Conservation (phyloP, 1,140 invertebrate genomes). For the Brachionus angularis region DNA sequence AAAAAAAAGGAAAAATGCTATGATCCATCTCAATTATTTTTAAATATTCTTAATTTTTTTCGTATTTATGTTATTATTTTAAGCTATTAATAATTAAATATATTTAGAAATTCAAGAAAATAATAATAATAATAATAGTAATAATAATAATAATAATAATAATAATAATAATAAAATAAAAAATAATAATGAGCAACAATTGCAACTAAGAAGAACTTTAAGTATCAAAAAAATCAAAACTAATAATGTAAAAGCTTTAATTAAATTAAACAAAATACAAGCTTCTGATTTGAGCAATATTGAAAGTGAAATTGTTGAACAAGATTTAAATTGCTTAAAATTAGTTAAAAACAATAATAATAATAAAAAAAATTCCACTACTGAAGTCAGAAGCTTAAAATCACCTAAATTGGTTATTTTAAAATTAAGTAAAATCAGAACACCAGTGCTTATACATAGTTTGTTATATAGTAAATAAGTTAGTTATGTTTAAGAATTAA, state of each 20-base stretch:
- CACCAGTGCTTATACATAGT: background rate
- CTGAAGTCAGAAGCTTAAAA: constrained; percentile 27
- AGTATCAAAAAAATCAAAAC: constrained; percentile 29
- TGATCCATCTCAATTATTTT: no score
- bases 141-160: background rate
- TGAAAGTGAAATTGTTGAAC: constrained; percentile 8
- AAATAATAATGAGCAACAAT: constrained; percentile 24
- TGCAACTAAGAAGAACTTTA: constrained; percentile 25
- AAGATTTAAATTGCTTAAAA: constrained; percentile 24
- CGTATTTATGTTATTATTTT: no score
- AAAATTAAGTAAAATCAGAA: constrained; percentile 27
- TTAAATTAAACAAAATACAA: constrained; percentile 41
- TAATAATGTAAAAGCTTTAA: constrained; percentile 29
- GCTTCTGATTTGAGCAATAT: constrained; percentile 39
- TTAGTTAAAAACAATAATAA: background rate
- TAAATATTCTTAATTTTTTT: no score
- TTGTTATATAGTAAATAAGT: no score
- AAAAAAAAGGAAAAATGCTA: background rate
- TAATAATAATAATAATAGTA: constrained; percentile 31
- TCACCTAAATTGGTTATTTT: constrained; percentile 25
- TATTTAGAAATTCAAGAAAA: constrained; percentile 10
- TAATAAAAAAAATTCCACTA: background rate
- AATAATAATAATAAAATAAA: background rate
- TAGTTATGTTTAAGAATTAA: no score
- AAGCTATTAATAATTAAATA: background rate